Evolutionary conservation across 2,888 invertebrate genomes (phyloP), one percentile per base, ranked within the genome.

Genomic region (Drosophila barbarae): DNA sequence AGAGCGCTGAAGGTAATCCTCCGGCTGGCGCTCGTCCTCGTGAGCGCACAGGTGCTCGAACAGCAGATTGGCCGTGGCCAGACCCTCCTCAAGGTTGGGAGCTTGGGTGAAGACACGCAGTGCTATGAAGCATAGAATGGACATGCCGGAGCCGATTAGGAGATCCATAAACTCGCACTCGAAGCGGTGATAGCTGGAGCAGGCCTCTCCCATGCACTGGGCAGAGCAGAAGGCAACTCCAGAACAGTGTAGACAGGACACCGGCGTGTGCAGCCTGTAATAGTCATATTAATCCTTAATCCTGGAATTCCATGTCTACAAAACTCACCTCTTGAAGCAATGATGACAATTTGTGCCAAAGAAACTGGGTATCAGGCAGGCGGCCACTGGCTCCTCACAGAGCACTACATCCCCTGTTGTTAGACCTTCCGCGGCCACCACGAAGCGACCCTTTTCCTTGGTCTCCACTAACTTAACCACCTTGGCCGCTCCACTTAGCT

Each of bases 61-160:
- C 71, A 92, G 90, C 86, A 90, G 65, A 87, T 88, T 80, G 75
- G 91, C 87, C 84, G 91, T 69, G 39, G 69, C 68, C 18, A 84
- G 84, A 72, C 71, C 88, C 87, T 90, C 69, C 56, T 88, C 87
- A 23, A 81, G 85, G 84, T 50, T 90, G 8, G 76, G 34, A 0
- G 92, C 91, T 86, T 95, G 94, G 0, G 95, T 95, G n/a, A 95
- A 91, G 89, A 95, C 93, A 51, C 95, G 90, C 30, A 96, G 86
- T 0, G 95, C 94, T 44, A 95, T 91, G 81, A 93, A 93, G 71
- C 94, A 94, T 4, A 96, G 90, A 50, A 95, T 91, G 55, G 95
- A 95, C 94, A 96, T 95, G 1, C 96, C 95, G 0, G 94, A 94
- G 91, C 95, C 96, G 71, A 94, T 93, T 52, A 95, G 91, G 8